These are phyloP conservation scores for Atethmia centrago DNA, from an alignment of 2,888 invertebrate species.

Conservation along the genomic window DNA sequence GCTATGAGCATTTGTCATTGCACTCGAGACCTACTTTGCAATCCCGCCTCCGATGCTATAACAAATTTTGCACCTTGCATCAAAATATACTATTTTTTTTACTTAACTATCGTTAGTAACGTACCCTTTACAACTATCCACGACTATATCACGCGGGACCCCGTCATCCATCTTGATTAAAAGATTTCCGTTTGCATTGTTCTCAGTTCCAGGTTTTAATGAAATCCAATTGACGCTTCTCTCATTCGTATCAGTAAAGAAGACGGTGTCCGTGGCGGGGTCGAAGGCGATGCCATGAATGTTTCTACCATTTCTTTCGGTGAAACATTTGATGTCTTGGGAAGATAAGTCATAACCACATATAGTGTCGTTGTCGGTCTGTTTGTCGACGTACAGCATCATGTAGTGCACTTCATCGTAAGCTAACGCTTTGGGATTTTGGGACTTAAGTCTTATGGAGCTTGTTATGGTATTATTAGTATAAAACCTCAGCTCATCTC, in stretches of 20 bases:
- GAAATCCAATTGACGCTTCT: constrained; percentile 88
- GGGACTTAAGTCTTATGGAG: not conserved
- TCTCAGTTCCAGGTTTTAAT: constrained; percentile 72
- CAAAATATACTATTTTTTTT: no score
- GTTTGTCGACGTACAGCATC: constrained; percentile 92
- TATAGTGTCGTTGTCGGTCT: constrained; percentile 92
- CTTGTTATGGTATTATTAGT: constrained; percentile 76
- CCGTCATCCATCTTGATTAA: constrained; percentile 78
- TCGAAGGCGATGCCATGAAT: constrained; percentile 95
- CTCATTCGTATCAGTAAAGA: constrained; percentile 92
- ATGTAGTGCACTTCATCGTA: constrained; percentile 92
- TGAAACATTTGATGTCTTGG: constrained; percentile 81
- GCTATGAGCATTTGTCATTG: no score
- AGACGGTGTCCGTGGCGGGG: constrained; percentile 92
- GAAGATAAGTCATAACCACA: constrained; percentile 88
- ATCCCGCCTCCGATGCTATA: no score
- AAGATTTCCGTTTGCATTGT: constrained; percentile 80
- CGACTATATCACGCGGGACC: no score
- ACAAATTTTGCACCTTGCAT: no score
- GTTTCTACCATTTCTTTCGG: constrained; percentile 89
- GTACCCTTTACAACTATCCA: constrained; percentile 25
- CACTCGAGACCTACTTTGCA: no score
- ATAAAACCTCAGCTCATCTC: constrained; percentile 90
- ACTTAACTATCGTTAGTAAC: constrained; percentile 71
- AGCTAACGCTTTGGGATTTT: constrained; percentile 91